phyloP scores from a whole-genome alignment of 2,888 invertebrate species.

The Liopterus haemorrhoidalis region DNA sequence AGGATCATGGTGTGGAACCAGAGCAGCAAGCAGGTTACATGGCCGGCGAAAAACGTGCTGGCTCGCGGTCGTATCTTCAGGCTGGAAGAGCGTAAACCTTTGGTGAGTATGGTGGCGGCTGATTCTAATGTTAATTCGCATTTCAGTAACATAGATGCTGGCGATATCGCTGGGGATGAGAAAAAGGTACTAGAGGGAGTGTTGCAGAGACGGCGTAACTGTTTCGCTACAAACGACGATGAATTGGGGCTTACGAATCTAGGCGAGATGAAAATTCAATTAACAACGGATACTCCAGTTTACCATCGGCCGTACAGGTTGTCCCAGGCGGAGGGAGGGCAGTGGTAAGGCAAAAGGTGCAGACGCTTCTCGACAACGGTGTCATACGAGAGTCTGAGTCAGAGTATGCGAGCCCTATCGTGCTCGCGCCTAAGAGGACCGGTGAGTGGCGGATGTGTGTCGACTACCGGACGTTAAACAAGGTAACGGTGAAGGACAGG shows the following conservation, averaged over 20 bases:
- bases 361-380: not conserved
- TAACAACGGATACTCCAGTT: constrained; percentile 1
- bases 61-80: not conserved
- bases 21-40: not conserved
- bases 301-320: too few relatives aligned
- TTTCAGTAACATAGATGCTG: not conserved
- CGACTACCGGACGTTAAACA: too few relatives aligned
- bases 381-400: constrained; percentile 3
- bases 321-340: too few relatives aligned
- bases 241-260: constrained; percentile 15
- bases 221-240: constrained; percentile 12
- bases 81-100: not conserved
- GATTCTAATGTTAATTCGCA: not conserved
- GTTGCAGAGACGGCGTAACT: not conserved
- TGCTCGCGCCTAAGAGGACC: too few relatives aligned
- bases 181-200: not conserved
- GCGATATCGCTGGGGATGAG: not conserved
- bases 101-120: not conserved
- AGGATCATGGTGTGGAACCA: not conserved
- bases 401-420: constrained; percentile 10
- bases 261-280: constrained; percentile 9
- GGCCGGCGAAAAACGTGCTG: constrained; percentile 3
- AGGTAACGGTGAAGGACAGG: too few relatives aligned
- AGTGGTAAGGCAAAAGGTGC: not conserved
- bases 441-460: too few relatives aligned